A percentile compares a stretch with the other conserved stretches of the same genome.
Evolutionary conservation across 2,113 vertebrate species (phyloP).

Genomic region (Perccottus glenii): DNA sequence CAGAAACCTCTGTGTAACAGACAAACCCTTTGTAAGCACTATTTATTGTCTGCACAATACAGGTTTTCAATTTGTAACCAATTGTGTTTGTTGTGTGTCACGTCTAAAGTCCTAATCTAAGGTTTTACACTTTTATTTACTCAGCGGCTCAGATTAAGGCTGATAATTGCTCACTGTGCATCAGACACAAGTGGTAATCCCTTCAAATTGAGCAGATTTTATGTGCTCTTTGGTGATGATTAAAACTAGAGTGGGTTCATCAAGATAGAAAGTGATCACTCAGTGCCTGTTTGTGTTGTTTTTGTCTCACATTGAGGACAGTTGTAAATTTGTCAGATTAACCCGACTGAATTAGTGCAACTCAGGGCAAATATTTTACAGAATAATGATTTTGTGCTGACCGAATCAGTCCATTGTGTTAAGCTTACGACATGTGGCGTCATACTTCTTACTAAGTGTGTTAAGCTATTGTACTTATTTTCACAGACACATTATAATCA

Average conservation of each 20-base stretch:
- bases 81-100: conserved; percentile 65
- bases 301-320: neutral
- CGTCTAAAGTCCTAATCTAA: conserved; percentile 70
- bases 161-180: too few species aligned
- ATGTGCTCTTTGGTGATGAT: neutral
- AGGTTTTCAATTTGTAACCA: conserved; percentile 87
- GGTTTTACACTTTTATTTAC: conserved; percentile 45
- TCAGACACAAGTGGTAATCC: conserved; percentile 18
- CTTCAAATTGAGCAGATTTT: conserved; percentile 8
- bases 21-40: conserved; percentile 88
- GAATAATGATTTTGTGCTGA: neutral
- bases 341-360: conserved; percentile 18
- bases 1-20: conserved; percentile 77
- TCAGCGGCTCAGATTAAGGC: neutral
- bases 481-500: conserved; percentile 4
- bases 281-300: neutral
- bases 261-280: neutral
- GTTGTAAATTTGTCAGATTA: conserved; percentile 7
- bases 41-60: conserved; percentile 94
- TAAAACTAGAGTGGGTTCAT: too few species aligned
- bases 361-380: conserved; percentile 1
- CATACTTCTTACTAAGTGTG: conserved; percentile 10
- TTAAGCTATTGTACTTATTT: neutral
- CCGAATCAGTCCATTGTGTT: neutral
- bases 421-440: neutral